Base-by-base conservation (phyloP, 2,797 vertebrate species). In the Todus mexicanus region DNA sequence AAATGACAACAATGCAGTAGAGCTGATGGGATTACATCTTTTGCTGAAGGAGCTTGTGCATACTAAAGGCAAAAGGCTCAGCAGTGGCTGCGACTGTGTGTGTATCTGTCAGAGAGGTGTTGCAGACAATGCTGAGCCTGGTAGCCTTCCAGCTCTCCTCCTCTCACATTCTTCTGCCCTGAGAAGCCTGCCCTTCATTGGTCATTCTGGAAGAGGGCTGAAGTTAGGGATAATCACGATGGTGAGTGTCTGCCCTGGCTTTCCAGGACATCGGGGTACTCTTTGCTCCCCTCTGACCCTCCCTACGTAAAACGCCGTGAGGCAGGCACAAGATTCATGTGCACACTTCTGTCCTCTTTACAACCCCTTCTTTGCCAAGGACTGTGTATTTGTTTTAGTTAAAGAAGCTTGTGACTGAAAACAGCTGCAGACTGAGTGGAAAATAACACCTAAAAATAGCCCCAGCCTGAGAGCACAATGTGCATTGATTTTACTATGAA, bases 361-460 rank as follows among this genome's bases (percentile, higher is more conserved):
- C 89, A 94, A 89, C 89, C 89, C 92, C 50, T 68, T 81, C 82
- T 96, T 94, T 96, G 96, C 96, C 96, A 96, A 94, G 64, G 70
- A 90, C 88, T 96, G 92, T 97, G 94, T 97, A 92, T 94, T 96
- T 91, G 93, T 91, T 93, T 90, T 86, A 87, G 88, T 83, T 79
- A 92, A 94, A 92, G 84, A 96, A 93, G 93, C 95, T 96, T 97
- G 95, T 97, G 97, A 97, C 96, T 97, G 93, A 95, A 97, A 97
- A 96, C 97, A 98, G 97, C 96, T 97, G 95, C 93, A 97, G 96
- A 96, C 97, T 89, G 33, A 96, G 94, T 97, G 96, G 92, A 95
- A 97, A 97, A 95, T 90, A 95, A 76, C 93, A 95, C 96, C 96
- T 97, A 97, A 96, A 97, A 97, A 96, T 97, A 98, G 95, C 92